Percentiles rank a stretch among this genome's conserved stretches.
These are phyloP conservation scores for Oikopleura albicans DNA, from an alignment of 23 tunicate species.

Conservation along the genomic window DNA sequence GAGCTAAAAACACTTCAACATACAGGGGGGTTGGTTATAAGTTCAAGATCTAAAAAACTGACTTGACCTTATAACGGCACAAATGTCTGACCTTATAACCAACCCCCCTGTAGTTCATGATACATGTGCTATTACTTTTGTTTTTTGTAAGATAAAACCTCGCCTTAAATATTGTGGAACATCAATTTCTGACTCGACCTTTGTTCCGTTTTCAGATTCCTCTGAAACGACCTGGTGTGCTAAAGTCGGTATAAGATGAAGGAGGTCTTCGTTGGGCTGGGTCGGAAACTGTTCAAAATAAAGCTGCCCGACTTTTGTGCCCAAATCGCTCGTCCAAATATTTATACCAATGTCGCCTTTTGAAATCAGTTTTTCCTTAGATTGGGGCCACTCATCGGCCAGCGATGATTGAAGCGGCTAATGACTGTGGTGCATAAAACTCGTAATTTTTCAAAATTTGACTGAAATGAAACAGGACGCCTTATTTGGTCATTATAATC, in stretches of 20 bases:
- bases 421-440: too few species aligned
- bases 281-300: background rate
- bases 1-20: too few species aligned
- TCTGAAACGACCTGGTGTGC: background rate
- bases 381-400: background rate
- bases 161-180: slow-evolving; percentile 12
- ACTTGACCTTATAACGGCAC: too few species aligned
- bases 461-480: too few species aligned
- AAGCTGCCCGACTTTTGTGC: background rate
- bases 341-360: background rate
- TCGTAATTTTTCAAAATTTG: too few species aligned
- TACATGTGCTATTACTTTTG: too few species aligned
- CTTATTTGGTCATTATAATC: too few species aligned
- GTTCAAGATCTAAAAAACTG: too few species aligned
- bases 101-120: too few species aligned
- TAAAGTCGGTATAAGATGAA: background rate
- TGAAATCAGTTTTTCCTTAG: background rate
- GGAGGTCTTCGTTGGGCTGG: background rate
- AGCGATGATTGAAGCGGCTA: background rate
- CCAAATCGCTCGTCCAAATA: background rate
- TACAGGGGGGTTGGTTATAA: too few species aligned
- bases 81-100: too few species aligned
- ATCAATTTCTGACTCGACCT: background rate
- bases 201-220: background rate
- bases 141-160: too few species aligned